Evolutionary conservation across 2,888 invertebrate species (phyloP).

Genomic region (Phyto melanocephala): DNA sequence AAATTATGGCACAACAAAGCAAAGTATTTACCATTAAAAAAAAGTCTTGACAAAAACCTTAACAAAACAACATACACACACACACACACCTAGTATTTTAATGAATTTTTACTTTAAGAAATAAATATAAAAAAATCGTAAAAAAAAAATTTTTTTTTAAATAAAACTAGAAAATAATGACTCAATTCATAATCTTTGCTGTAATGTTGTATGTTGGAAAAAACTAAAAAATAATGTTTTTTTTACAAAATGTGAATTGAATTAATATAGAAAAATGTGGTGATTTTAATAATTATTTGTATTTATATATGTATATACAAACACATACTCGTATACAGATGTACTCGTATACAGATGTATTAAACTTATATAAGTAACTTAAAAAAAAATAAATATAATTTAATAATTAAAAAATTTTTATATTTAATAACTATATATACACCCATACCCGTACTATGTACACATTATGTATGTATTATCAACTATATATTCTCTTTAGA

Average conservation of each 20-base stretch:
- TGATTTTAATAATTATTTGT: constrained; percentile 61
- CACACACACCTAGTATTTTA: constrained; percentile 4
- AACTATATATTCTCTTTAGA: constrained; percentile 58
- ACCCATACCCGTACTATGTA: constrained; percentile 20
- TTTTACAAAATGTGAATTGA: too few relatives aligned
- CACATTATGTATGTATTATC: constrained; percentile 25
- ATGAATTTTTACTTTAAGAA: constrained; percentile 8
- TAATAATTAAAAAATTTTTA: too few relatives aligned
- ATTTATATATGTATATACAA: constrained; percentile 26
- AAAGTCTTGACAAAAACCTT: too few relatives aligned
- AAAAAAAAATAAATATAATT: constrained; percentile 36
- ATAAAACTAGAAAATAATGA: too few relatives aligned
- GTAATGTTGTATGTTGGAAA: too few relatives aligned
- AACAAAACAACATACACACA: too few relatives aligned
- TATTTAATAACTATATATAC: constrained; percentile 46
- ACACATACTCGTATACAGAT: constrained; percentile 33
- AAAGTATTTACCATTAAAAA: too few relatives aligned
- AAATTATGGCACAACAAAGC: too few relatives aligned
- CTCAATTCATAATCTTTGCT: too few relatives aligned
- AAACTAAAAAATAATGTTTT: neutral
- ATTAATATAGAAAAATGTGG: constrained; percentile 28
- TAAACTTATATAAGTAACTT: constrained; percentile 8
- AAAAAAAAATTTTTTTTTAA: neutral
- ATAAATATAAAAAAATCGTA: neutral
- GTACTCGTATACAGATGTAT: constrained; percentile 24